Conservation (phyloP, 2,797 vertebrate genomes). For the Rousettus madagascariensis region DNA sequence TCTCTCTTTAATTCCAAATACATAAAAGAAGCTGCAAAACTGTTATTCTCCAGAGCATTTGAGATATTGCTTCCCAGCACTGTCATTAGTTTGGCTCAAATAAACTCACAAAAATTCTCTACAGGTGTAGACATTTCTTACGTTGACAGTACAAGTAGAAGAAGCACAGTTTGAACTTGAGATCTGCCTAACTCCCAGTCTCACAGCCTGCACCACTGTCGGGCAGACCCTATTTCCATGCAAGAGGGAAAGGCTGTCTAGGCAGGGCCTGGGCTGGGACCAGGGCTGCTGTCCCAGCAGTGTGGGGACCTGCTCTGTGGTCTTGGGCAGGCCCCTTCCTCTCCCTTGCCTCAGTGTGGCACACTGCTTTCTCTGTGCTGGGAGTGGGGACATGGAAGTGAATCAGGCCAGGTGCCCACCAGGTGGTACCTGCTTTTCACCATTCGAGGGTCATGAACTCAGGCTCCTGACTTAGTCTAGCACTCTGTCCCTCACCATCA, state of each 20-base stretch:
- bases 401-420: background rate
- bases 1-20: background rate
- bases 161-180: background rate
- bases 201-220: background rate
- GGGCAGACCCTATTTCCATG: background rate
- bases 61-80: background rate
- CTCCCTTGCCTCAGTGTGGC: background rate
- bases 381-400: background rate
- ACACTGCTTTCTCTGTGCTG: background rate
- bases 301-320: background rate
- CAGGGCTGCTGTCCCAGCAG: background rate
- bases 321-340: background rate
- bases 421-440: background rate
- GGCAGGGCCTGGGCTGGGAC: no score
- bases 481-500: background rate
- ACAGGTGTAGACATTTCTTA: background rate
- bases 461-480: background rate
- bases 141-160: background rate
- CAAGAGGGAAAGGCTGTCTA: background rate
- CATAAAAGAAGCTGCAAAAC: background rate
- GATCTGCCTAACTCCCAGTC: background rate
- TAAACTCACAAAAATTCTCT: background rate
- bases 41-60: background rate
- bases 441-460: background rate
- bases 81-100: background rate